Base-by-base conservation (phyloP, 2,797 vertebrate species). In the Neopelma chrysocephalum region DNA sequence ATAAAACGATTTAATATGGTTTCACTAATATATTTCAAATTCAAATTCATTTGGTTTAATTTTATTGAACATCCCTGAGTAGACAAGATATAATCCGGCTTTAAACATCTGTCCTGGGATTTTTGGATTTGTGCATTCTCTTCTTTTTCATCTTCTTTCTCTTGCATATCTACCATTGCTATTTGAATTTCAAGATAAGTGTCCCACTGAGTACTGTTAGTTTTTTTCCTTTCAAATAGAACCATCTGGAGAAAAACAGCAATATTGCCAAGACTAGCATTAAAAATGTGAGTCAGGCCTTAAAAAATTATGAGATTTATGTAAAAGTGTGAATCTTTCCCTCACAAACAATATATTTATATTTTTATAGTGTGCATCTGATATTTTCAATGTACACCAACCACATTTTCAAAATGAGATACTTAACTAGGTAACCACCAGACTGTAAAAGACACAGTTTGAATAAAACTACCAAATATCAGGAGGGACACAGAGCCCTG, bases 161-260 rank as follows among this genome's bases (percentile, higher is more conserved):
- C 86, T 84, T 78, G 61, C 32, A 36, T 62, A 62, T 93, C 83
- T 84, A 16, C 61, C 80, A 76, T 10, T 65, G 25, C 47, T 82
- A 65, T 91, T 66, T 76, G 77, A 92, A 96, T 94, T 93, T 82
- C 82, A 87, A 90, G 93, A 75, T 64, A 89, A 91, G 40, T 57
- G 21, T 90, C 80, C 85, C 94, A 84, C 38, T 64, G 70, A 47
- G 58, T 79, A 38, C 65, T 60, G 43, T 29, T 51, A 72, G 31
- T 10, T 58, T 92, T 93, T 92, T 90, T n/a, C 18, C 7, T 82
- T 87, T 93, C 15, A 36, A 19, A 95, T 84, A 69, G 90, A 90
- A 84, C 85, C 91, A 94, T 92, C 92, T 96, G 94, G 85, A 93
- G 94, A 94, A 82, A 95, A 88, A 23, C 51, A 90, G 34, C 82